Conservation (phyloP, 2,888 invertebrate genomes). For the Sacculina carcini region DNA sequence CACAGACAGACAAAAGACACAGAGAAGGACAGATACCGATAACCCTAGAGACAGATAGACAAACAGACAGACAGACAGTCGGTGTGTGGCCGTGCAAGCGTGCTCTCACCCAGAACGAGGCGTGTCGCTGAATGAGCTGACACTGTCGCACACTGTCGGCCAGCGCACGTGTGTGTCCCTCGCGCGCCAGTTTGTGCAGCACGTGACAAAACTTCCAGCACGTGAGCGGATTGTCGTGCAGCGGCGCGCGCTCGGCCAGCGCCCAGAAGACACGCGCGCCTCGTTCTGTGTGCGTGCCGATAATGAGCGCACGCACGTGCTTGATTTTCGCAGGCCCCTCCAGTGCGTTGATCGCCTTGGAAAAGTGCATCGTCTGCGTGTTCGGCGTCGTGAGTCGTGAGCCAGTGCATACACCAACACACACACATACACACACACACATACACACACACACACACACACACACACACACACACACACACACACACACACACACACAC, state of each 20-base stretch:
- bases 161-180: constrained; percentile 70
- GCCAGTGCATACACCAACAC: too few species aligned
- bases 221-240: constrained; percentile 26
- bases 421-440: too few species aligned
- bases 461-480: too few species aligned
- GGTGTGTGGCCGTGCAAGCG: too few species aligned
- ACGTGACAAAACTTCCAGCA: constrained; percentile 99
- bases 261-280: constrained; percentile 13
- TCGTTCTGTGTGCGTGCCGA: constrained; percentile 12
- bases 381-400: too few species aligned
- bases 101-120: constrained; percentile 72
- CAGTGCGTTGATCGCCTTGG: constrained; percentile 35
- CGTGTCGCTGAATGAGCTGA: constrained; percentile 53
- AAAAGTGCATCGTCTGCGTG: constrained; percentile 23
- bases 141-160: constrained; percentile 58
- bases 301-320: constrained; percentile 25
- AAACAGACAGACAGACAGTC: neutral
- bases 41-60: too few species aligned
- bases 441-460: too few species aligned
- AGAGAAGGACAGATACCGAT: too few species aligned
- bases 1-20: too few species aligned
- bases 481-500: too few species aligned
- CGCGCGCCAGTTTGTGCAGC: constrained; percentile 75
- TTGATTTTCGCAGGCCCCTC: constrained; percentile 31
- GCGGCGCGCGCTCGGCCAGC: constrained; percentile 1